Evolutionary conservation across 2,888 invertebrate genomes (phyloP), one percentile per base, ranked within the genome.

Genomic region (Acleris cristana): DNA sequence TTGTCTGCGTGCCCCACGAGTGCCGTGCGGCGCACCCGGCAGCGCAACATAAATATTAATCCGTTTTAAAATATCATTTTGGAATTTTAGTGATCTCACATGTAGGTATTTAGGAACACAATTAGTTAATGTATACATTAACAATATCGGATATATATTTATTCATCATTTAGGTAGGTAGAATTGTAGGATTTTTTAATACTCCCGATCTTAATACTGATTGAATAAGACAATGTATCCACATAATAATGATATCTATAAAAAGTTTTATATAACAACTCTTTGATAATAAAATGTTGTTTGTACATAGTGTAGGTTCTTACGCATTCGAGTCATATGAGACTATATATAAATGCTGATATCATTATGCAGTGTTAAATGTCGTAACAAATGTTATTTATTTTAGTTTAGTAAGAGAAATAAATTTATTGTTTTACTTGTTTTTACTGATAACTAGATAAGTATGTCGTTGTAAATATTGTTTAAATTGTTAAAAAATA

Each of bases 311-410:
- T 64, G 48, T 52, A 19, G 44, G 21, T 65, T 65, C 61, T 55
- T 60, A 55, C 40, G 58, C 71, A 70, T 65, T 63, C 6, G 48
- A 48, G 48, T 23, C 23, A 45, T 19, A 65, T 34, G 34, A 23
- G 59, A 58, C 49, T 59, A 48, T 44, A 48, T 44, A 52, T 26
- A 21, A 61, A 45, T 60, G 44, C 44, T 48, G 57, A 54, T n/a
- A n/a, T 30, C 40, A 53, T 51, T 30, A 55, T 76, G 75, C 79
- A 79, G 77, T 80, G 79, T 73, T 82, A 80, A 69, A 70, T 76
- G 73, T 73, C 77, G 70, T 81, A 80, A 77, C 76, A 77, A 81
- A 78, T 86, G 88, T 90, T 91, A 91, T 90, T 90, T 90, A 90
- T 89, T 89, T 79, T 87, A 85, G 77, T 73, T 80, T 77, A 75